Evolutionary conservation across 2,888 invertebrate genomes (phyloP).

Genomic region (Euplexia lucipara): DNA sequence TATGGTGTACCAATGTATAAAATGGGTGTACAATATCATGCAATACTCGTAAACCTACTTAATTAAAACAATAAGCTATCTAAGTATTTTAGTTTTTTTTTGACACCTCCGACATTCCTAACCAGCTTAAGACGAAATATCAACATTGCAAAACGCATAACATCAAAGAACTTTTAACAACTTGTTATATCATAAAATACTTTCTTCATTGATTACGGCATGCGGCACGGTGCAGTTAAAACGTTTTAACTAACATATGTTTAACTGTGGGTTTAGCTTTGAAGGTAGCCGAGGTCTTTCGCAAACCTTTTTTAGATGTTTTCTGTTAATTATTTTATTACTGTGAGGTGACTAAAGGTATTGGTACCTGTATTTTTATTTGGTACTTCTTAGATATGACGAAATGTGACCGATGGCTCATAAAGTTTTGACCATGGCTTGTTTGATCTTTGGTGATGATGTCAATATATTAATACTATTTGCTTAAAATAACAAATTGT

Average conservation of each 20-base stretch:
- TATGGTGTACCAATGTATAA: too few species aligned
- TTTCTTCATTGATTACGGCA: slow-evolving; percentile 45
- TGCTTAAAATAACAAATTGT: too few species aligned
- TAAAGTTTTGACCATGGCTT: background rate
- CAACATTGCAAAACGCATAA: slow-evolving; percentile 43
- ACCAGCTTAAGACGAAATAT: slow-evolving; percentile 14
- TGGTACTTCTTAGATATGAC: background rate
- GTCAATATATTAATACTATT: too few species aligned
- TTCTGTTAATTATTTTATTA: slow-evolving; percentile 43
- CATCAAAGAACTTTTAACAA: slow-evolving; percentile 49
- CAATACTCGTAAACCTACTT: too few species aligned
- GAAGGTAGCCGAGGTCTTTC: slow-evolving; percentile 40
- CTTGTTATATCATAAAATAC: slow-evolving; percentile 41
- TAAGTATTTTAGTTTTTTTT: too few species aligned
- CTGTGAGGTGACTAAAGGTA: slow-evolving; percentile 7
- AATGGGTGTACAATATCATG: too few species aligned
- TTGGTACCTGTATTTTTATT: slow-evolving; percentile 16
- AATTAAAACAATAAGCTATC: too few species aligned
- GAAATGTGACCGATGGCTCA: background rate
- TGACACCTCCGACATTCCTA: too few species aligned
- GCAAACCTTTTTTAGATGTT: slow-evolving; percentile 24
- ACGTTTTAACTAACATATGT: slow-evolving; percentile 34
- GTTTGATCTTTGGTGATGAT: slow-evolving; percentile 11
- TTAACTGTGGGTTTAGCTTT: slow-evolving; percentile 32
- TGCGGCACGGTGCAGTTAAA: slow-evolving; percentile 16